Evolutionary conservation across 1,140 invertebrate genomes (phyloP), one percentile per base, ranked within the genome.

Genomic region (Drosophila hydei): DNA sequence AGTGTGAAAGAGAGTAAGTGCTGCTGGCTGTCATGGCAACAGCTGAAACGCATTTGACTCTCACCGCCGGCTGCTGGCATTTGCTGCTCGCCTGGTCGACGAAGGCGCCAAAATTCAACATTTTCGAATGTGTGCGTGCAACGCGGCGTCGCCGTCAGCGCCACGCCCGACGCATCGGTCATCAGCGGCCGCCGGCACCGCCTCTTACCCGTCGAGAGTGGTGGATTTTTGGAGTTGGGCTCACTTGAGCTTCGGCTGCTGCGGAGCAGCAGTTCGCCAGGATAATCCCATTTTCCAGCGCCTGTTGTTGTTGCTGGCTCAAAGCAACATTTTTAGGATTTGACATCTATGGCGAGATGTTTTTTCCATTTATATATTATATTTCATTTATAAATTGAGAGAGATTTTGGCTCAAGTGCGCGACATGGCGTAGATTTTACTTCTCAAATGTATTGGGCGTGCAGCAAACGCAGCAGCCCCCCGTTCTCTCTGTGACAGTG

Each of bases 71-170:
- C n/a, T 61, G 42, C 50, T 61, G 11, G 9, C 19, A 2, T 45
- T 42, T 47, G 23, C 78, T 87, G 83, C 9, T 85, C 72, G 83
- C 88, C 88, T 90, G 83, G 72, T 85, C 21, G 23, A 33, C 54
- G 77, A 90, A 90, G 88, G 88, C 88, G 88, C 88, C 88, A 90
- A 90, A 90, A 90, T 88, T 90, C 89, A 88, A 90, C 83, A 90
- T 85, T 90, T 84, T 78, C 67, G 72, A 63, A 60, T 90, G 88
- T 77, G 73, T 87, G 84, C 83, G 83, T 87, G 81, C 68, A 45
- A 56, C 67, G 76, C 67, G 18, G 58, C 64, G 36, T 51, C 23
- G 65, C 58, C 67, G 59, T 50, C 59, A 61, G 47, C 56, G 21
- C 16, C 30, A 30, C 38, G 38, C 38, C 38, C 38, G 38, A 42